A percentile compares a stretch with the other conserved stretches of the same genome.
Evolutionary conservation across 2,888 invertebrate genomes (phyloP).

Genomic region (Agriopis marginaria): DNA sequence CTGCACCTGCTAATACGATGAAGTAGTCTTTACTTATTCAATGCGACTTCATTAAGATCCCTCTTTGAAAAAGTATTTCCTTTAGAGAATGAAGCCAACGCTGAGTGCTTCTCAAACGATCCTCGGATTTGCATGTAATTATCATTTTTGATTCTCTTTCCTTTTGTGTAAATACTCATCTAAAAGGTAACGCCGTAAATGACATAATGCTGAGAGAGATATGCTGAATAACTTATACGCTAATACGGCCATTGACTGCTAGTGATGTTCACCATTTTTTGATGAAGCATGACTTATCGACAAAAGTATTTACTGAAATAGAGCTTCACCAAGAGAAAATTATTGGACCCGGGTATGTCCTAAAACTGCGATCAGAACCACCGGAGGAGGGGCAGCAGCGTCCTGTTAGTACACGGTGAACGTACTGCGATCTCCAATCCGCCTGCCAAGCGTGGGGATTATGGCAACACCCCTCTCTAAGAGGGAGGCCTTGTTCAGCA

Average conservation of each 20-base stretch:
- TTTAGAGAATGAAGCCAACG: slow-evolving; percentile 62
- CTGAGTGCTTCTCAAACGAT: slow-evolving; percentile 68
- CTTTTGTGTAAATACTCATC: slow-evolving; percentile 85
- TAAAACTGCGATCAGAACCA: no score
- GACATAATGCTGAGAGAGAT: slow-evolving; percentile 84
- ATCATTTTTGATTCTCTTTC: slow-evolving; percentile 87
- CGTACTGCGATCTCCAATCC: no score
- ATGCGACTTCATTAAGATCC: slow-evolving; percentile 49
- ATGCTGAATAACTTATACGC: slow-evolving; percentile 84
- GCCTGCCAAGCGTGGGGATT: no score
- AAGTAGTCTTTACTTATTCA: slow-evolving; percentile 49
- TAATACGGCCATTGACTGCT: slow-evolving; percentile 70
- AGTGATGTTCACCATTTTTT: slow-evolving; percentile 47
- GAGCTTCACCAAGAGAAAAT: neutral
- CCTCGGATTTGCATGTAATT: slow-evolving; percentile 85
- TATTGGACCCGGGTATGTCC: no score
- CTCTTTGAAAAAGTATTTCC: slow-evolving; percentile 51
- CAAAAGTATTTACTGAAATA: neutral
- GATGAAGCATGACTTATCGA: slow-evolving; percentile 31
- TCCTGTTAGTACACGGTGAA: no score
- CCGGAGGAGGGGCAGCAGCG: no score
- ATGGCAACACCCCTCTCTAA: no score
- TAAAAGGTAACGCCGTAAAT: slow-evolving; percentile 83
- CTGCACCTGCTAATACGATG: slow-evolving; percentile 28
- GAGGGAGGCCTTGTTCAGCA: no score